Base-by-base conservation (phyloP, 2,888 invertebrate genomes). In the Ceratothoa steindachneri region DNA sequence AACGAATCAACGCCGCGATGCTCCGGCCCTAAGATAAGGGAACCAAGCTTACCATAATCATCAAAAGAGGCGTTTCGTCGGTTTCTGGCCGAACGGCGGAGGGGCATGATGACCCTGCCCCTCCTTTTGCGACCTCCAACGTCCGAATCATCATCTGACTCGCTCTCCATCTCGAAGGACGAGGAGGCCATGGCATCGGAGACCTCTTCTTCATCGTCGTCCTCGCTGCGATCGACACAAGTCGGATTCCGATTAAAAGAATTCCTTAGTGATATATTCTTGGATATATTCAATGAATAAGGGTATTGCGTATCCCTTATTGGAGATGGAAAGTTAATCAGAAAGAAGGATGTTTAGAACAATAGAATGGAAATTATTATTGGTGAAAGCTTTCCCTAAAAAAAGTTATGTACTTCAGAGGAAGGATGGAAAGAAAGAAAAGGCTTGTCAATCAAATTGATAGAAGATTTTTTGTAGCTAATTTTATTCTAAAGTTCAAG, bases 151-250 rank as follows among this genome's bases (percentile, higher is more conserved):
- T 79, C 73, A 41, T 79, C 79, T 19, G 69, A 76, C 22, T 77
- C 79, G 5, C 70, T 30, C 65, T 79, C 79, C n/a, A 76, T 79
- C n/a, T 65, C 65, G 12, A 79, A 67, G n/a, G 79, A 76, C 52
- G 76, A 76, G 27, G 79, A 79, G 1, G 76, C 72, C 5, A 67
- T 67, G 1, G 70, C 73, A 24, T 60, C 60, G 2, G 79, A 79
- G 31, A 74, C 71, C 24, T 79, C 79, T 15, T 70, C 71, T 29
- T 76, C 76, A 7, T 79, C 79, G 22, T 79, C 79, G 27, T 79
- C 79, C 55, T 75, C 73, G 52, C 71, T 71, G 41, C 27, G 22
- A 60, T n/a, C n/a, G n/a, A n/a, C n/a, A n/a, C n/a, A n/a, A n/a
- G n/a, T n/a, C n/a, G n/a, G n/a, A n/a, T n/a, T n/a, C n/a, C n/a